A percentile compares a stretch with the other conserved stretches of the same genome.
phyloP scores from a whole-genome alignment of 1,140 invertebrate genomes.

The Achatina immaculata region DNA sequence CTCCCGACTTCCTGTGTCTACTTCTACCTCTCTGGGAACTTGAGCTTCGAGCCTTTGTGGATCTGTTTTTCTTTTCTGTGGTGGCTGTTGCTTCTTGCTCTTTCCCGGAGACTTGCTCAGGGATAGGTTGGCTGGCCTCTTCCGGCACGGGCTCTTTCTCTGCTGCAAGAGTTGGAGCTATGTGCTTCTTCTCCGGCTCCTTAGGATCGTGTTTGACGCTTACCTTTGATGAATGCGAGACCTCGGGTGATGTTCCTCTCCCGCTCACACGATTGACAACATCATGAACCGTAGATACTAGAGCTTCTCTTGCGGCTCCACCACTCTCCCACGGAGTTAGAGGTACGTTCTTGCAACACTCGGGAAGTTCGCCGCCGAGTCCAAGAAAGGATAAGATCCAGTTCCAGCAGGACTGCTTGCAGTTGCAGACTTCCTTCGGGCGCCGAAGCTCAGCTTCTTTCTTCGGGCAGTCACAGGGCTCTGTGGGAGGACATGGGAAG shows the following conservation, averaged over 20 bases:
- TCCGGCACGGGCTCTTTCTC: not conserved
- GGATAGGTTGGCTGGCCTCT: not conserved
- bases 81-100: not conserved
- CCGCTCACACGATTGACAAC: not conserved
- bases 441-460: not conserved
- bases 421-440: not conserved
- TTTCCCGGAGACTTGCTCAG: not conserved
- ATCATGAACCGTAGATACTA: not conserved
- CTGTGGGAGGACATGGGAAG: not conserved
- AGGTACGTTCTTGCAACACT: not conserved
- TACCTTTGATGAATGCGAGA: not conserved
- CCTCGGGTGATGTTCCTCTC: not conserved
- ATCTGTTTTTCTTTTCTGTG: not conserved
- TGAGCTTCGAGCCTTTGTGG: not conserved
- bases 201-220: not conserved
- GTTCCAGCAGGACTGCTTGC: conserved; percentile 1
- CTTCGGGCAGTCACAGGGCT: not conserved
- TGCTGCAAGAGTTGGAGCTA: not conserved
- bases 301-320: not conserved
- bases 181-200: not conserved
- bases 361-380: not conserved
- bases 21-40: not conserved
- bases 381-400: conserved; percentile 16
- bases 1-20: not conserved
- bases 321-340: conserved; percentile 6